A percentile compares a stretch with the other conserved stretches of the same genome.
phyloP scores from a whole-genome alignment of 2,888 invertebrate genomes.

The Keiferia lycopersicella region DNA sequence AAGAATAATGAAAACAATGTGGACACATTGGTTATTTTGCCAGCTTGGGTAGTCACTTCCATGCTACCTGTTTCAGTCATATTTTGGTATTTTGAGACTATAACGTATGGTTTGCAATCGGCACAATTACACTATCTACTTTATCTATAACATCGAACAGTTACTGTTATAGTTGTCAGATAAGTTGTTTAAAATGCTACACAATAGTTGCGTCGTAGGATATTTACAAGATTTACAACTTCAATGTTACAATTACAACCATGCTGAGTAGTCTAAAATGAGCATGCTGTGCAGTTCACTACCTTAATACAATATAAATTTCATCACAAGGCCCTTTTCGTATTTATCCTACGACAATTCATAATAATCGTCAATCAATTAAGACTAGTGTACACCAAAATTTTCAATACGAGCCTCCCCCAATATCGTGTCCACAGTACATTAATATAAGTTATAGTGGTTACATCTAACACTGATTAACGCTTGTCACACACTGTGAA shows the following conservation, averaged over 20 bases:
- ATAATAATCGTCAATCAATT: not conserved
- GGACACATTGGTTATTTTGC: too few relatives aligned
- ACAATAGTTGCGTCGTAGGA: not conserved
- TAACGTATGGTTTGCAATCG: not conserved
- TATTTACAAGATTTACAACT: not conserved
- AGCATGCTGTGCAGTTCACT: too few relatives aligned
- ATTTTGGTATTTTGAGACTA: not conserved
- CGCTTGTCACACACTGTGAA: too few relatives aligned
- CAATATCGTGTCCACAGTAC: too few relatives aligned
- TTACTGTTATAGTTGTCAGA: too few relatives aligned
- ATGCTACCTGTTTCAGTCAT: too few relatives aligned
- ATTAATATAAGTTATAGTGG: too few relatives aligned
- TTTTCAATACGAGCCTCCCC: not conserved
- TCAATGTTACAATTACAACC: not conserved
- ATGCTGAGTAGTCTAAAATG: too few relatives aligned
- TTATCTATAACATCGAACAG: not conserved
- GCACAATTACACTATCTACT: not conserved
- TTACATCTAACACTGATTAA: too few relatives aligned
- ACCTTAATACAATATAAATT: not conserved
- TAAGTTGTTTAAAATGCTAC: slow-evolving; percentile 8
- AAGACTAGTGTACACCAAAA: not conserved
- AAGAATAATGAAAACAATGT: too few relatives aligned
- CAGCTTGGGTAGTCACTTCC: too few relatives aligned
- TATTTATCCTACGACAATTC: slow-evolving; percentile 2
- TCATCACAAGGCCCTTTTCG: not conserved